phyloP scores from a whole-genome alignment of 35 echinoderm and acorn worm species.

The Heliocidaris erythrogramma region DNA sequence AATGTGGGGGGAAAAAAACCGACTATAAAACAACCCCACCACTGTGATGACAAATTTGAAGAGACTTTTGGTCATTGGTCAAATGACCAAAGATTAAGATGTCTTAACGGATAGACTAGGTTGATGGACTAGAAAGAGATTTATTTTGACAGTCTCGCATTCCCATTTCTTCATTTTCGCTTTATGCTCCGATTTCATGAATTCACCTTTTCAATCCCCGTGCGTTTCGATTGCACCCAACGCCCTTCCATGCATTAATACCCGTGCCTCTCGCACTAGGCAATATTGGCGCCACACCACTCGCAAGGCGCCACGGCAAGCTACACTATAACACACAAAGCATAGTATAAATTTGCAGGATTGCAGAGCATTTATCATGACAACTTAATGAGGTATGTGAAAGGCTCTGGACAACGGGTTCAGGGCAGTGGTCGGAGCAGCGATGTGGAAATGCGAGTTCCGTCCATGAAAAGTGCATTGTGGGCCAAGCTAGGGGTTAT shows the following conservation, averaged over 20 bases:
- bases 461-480: background rate
- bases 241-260: background rate
- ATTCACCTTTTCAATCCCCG: background rate
- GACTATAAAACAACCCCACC: background rate
- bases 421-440: background rate
- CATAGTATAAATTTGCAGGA: background rate
- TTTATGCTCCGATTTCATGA: background rate
- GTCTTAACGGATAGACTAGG: background rate
- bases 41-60: background rate
- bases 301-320: background rate
- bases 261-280: background rate
- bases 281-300: background rate
- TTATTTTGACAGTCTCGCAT: slow-evolving; percentile 11
- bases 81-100: background rate
- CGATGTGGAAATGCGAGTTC: background rate
- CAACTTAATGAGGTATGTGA: background rate
- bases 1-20: too few relatives aligned
- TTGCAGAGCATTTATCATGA: background rate
- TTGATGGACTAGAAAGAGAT: background rate
- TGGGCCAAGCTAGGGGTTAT: background rate
- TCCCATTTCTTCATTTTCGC: background rate
- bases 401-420: background rate
- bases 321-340: background rate
- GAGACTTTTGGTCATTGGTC: background rate
- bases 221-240: background rate